Evolutionary conservation across 2,113 vertebrate genomes (phyloP), one percentile per base, ranked within the genome.

Genomic region (Brachyhypopomus occidentalis): DNA sequence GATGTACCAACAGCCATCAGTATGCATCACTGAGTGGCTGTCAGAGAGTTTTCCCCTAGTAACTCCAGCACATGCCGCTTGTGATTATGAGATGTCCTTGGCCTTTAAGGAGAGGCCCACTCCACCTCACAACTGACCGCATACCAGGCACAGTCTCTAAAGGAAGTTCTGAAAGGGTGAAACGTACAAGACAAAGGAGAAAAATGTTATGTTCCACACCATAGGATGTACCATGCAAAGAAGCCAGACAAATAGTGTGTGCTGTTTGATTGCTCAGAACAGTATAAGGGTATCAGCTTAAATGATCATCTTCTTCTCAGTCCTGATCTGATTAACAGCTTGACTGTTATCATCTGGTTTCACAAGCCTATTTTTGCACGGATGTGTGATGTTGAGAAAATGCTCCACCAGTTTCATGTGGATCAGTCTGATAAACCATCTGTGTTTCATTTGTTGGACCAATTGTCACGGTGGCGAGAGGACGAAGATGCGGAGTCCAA

Each of bases 381-480:
- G 14, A 58, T 58, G 58, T 60, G 20, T 22, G 20, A 60, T 60
- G 8, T 22, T 60, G 58, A 60, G n/a, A n/a, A 60, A 60, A 52
- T 2, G 12, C 1, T 52, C 45, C 45, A 52, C 45, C 45, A 52
- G 17, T 75, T 81, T 25, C 64, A 82, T 60, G 80, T 76, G 22
- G 17, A 25, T 5, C 0, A 59, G 38, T 9, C 59, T 4, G 66
- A 83, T 30, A 7, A 56, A 78, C 38, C 78, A 38, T 36, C 12
- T 83, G 25, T 6, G 67, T 3, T 78, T 78, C 17, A 27, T 83
- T 17, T 83, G 81, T 67, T 83, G 81, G 81, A 48, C 67, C 3
- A n/a, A n/a, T n/a, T n/a, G n/a, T n/a, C n/a, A n/a, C n/a, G n/a
- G n/a, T n/a, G n/a, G n/a, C n/a, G n/a, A n/a, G n/a, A n/a, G n/a